These are phyloP conservation scores for Tachypleus tridentatus DNA, from an alignment of 1,140 invertebrate species.

Conservation along the genomic window DNA sequence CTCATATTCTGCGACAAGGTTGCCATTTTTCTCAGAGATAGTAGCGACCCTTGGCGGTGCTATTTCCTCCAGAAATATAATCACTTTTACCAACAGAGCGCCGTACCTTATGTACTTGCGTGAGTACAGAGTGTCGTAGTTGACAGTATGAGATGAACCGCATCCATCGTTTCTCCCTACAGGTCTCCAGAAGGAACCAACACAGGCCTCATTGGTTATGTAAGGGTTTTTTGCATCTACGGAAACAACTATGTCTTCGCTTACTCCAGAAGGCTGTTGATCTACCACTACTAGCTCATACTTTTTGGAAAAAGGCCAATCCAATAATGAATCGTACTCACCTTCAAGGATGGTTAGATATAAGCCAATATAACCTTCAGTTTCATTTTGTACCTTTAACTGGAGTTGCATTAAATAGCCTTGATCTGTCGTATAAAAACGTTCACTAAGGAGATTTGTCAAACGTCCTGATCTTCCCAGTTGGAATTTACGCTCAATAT, in stretches of 20 bases:
- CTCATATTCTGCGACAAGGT: constrained; percentile 6
- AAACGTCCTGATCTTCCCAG: constrained; percentile 3
- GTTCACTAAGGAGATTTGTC: constrained; percentile 12
- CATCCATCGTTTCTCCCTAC: constrained; percentile 12
- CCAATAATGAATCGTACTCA: constrained; percentile 13
- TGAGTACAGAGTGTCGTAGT: constrained; percentile 11
- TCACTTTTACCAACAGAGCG: constrained; percentile 10
- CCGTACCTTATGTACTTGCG: constrained; percentile 16
- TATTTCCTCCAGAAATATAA: constrained; percentile 10
- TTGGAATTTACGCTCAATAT: constrained; percentile 19
- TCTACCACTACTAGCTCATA: constrained; percentile 15
- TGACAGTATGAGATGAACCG: constrained; percentile 6
- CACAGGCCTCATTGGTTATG: constrained; percentile 6
- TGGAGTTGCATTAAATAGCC: constrained; percentile 21
- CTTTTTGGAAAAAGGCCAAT: constrained; percentile 19
- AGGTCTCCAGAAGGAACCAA: constrained; percentile 15
- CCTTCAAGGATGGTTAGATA: constrained; percentile 22
- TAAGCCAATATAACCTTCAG: constrained; percentile 11
- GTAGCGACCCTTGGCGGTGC: constrained; percentile 13
- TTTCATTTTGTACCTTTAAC: constrained; percentile 13
- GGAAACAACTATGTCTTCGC: neutral
- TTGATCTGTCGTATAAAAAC: constrained; percentile 22
- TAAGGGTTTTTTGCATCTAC: constrained; percentile 8
- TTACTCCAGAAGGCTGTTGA: neutral
- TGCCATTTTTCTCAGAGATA: neutral